Percentiles rank a stretch among this genome's conserved stretches.
These are phyloP conservation scores for Andrena marginata DNA, from an alignment of 2,888 invertebrate species.

Conservation along the genomic window DNA sequence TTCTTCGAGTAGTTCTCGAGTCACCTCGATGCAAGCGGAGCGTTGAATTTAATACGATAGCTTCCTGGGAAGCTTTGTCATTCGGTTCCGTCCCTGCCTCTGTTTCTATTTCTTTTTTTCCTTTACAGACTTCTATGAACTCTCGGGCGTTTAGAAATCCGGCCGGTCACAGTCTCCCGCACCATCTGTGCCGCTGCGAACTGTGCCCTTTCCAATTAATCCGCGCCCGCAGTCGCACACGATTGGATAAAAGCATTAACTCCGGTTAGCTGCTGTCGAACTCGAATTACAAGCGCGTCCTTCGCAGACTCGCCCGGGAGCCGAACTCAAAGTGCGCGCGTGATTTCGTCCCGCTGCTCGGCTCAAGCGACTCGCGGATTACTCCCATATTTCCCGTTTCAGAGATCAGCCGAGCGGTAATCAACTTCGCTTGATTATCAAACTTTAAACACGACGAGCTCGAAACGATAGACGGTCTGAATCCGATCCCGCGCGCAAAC, in stretches of 20 bases:
- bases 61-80: slow-evolving; percentile 39
- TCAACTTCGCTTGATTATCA: not conserved
- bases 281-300: slow-evolving; percentile 37
- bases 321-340: not conserved
- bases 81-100: slow-evolving; percentile 1
- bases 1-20: not conserved
- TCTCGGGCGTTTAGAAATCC: slow-evolving; percentile 35
- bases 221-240: slow-evolving; percentile 3
- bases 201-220: slow-evolving; percentile 54
- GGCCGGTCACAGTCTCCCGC: slow-evolving; percentile 54
- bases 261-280: slow-evolving; percentile 41
- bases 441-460: not conserved
- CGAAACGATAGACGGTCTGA: not conserved
- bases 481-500: not conserved
- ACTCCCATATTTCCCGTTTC: not conserved
- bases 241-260: slow-evolving; percentile 39
- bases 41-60: not conserved
- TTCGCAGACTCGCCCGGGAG: not conserved
- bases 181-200: slow-evolving; percentile 60
- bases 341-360: not conserved
- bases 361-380: not conserved
- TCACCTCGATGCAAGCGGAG: not conserved
- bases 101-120: not conserved
- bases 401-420: not conserved
- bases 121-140: slow-evolving; percentile 30